Conservation (phyloP, 2,888 invertebrate genomes). For the Aproaerema taeniolella region DNA sequence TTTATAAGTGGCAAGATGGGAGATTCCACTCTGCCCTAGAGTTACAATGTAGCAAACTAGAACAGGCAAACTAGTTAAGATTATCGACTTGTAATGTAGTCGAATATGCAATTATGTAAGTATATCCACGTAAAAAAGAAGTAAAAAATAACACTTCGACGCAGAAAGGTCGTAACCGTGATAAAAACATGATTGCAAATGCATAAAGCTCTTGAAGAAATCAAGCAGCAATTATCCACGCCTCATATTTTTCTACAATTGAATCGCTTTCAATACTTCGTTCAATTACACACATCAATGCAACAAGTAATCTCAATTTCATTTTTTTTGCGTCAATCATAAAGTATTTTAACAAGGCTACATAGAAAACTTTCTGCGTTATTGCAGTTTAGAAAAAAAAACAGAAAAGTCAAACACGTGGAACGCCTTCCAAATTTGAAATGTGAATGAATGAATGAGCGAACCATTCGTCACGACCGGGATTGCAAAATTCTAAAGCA, state of each 20-base stretch:
- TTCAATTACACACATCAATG: constrained; percentile 46
- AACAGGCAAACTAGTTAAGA: too few relatives aligned
- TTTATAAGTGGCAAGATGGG: too few relatives aligned
- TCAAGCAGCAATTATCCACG: constrained; percentile 43
- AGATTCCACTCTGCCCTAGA: too few relatives aligned
- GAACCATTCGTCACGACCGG: constrained; percentile 51
- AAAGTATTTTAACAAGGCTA: constrained; percentile 51
- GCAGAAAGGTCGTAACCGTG: too few relatives aligned
- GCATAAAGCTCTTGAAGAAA: constrained; percentile 1
- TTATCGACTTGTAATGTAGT: too few relatives aligned
- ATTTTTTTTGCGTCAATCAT: constrained; percentile 33
- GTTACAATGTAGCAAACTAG: too few relatives aligned
- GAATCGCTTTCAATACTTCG: constrained; percentile 30
- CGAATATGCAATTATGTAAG: too few relatives aligned
- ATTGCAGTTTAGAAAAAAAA: constrained; percentile 45
- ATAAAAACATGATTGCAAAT: neutral
- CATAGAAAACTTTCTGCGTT: constrained; percentile 52
- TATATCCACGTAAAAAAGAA: too few relatives aligned
- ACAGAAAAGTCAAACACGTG: constrained; percentile 57
- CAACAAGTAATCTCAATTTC: constrained; percentile 32
- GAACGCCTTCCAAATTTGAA: constrained; percentile 62
- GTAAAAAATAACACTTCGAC: too few relatives aligned
- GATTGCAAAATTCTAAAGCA: constrained; percentile 47
- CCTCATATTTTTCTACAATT: constrained; percentile 42
- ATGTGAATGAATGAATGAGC: constrained; percentile 43